phyloP scores from a whole-genome alignment of 2,797 vertebrate genomes.

The Martes flavigula region DNA sequence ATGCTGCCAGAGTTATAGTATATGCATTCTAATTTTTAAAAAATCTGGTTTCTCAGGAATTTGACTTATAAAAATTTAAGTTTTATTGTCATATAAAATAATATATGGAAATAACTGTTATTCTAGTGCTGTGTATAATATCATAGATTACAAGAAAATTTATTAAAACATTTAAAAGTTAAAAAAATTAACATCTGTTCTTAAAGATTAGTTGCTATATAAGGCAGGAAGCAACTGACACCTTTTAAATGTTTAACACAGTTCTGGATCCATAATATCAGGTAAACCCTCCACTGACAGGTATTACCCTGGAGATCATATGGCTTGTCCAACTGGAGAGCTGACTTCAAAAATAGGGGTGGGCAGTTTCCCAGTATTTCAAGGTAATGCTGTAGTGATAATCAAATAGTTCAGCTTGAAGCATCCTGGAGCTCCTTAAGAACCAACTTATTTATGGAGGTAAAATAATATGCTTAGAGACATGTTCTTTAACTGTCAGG shows the following conservation, averaged over 20 bases:
- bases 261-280: background rate
- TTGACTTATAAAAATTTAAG: background rate
- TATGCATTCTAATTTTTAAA: background rate
- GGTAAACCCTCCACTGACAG: background rate
- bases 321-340: background rate
- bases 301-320: background rate
- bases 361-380: background rate
- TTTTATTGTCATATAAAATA: background rate
- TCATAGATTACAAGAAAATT: background rate
- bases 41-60: background rate
- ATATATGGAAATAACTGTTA: background rate
- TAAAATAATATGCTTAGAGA: background rate
- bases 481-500: background rate
- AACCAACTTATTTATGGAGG: background rate
- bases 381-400: background rate
- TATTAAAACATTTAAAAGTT: background rate
- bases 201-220: background rate
- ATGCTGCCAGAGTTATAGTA: constrained; percentile 53
- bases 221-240: background rate
- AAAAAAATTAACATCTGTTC: background rate
- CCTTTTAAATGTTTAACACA: background rate
- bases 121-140: background rate
- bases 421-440: background rate
- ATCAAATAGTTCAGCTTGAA: background rate
- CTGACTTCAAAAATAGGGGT: background rate